phyloP scores from a whole-genome alignment of 2,888 invertebrate genomes.

The Brachylomia viminalis region DNA sequence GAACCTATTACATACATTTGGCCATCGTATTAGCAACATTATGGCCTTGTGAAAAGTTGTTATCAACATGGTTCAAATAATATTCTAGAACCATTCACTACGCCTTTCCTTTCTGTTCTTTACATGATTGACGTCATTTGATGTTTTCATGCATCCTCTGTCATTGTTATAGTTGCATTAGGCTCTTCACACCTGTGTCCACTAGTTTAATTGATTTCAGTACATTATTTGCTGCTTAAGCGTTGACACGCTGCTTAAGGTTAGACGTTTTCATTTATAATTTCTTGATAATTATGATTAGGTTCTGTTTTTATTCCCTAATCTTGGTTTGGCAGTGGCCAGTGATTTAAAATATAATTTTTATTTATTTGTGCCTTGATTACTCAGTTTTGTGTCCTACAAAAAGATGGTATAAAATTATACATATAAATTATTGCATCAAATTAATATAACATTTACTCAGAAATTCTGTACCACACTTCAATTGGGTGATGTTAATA shows the following conservation, averaged over 20 bases:
- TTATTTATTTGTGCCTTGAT: neutral
- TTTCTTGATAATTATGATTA: neutral
- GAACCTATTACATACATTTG: neutral
- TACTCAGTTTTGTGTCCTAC: neutral
- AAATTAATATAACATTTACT: neutral
- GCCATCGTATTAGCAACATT: neutral
- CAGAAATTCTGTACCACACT: neutral
- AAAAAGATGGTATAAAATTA: neutral
- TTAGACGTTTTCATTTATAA: constrained; percentile 35
- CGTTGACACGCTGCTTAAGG: constrained; percentile 55
- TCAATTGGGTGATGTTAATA: constrained; percentile 32
- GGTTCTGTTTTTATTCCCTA: neutral
- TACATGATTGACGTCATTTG: constrained; percentile 23
- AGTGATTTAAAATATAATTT: neutral
- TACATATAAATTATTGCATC: neutral
- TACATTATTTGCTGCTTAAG: constrained; percentile 35
- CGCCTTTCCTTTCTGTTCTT: constrained; percentile 40
- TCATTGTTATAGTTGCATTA: constrained; percentile 14
- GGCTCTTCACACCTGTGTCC: constrained; percentile 37
- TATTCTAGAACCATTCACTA: constrained; percentile 18
- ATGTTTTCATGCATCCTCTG: constrained; percentile 1
- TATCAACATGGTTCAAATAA: constrained; percentile 2
- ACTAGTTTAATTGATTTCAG: constrained; percentile 42
- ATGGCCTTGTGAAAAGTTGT: neutral
- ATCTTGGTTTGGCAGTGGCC: neutral